Evolutionary conservation across 30 jellyfish, hydroid and myxozoan genomes (phyloP).

Genomic region (Hydractinia echinata): DNA sequence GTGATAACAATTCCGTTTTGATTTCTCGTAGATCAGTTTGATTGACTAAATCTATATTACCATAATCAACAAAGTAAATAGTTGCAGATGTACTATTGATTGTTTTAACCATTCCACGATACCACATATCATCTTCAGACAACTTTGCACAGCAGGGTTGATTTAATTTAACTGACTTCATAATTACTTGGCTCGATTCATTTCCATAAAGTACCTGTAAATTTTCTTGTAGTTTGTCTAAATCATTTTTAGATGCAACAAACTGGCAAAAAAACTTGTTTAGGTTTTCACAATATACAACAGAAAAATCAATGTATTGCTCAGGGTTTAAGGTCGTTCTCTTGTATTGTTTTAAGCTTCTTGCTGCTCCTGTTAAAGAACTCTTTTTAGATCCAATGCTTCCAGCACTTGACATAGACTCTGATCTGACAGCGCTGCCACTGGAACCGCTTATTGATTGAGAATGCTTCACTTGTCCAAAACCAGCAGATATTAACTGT

Average conservation of each 20-base stretch:
- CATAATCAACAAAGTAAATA: conserved; percentile 79
- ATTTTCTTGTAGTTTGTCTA: conserved; percentile 42
- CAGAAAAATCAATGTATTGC: conserved; percentile 52
- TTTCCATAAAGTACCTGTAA: conserved; percentile 46
- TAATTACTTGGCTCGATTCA: conserved; percentile 3
- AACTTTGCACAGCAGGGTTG: conserved; percentile 83
- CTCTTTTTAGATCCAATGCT: conserved; percentile 28
- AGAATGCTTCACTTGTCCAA: conserved; percentile 49
- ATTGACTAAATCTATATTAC: conserved; percentile 59
- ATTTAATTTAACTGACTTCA: conserved; percentile 14
- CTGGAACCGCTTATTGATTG: conserved; percentile 38
- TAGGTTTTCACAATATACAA: conserved; percentile 44
- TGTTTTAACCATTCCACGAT: conserved; percentile 54
- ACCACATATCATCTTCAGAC: conserved; percentile 75
- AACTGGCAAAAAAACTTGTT: conserved; percentile 69
- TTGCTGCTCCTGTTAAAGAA: conserved; percentile 41
- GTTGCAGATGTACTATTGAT: conserved; percentile 17
- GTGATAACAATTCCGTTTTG: conserved; percentile 33
- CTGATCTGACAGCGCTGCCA: conserved; percentile 47
- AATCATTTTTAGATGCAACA: conserved; percentile 30
- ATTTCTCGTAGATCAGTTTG: conserved; percentile 45
- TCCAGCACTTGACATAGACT: conserved; percentile 17
- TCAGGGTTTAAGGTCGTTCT: conserved; percentile 12
- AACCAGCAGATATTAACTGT: conserved; percentile 80
- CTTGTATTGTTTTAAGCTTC: conserved; percentile 20